Conservation (phyloP, 2,888 invertebrate genomes). For the Tetranychus piercei region DNA sequence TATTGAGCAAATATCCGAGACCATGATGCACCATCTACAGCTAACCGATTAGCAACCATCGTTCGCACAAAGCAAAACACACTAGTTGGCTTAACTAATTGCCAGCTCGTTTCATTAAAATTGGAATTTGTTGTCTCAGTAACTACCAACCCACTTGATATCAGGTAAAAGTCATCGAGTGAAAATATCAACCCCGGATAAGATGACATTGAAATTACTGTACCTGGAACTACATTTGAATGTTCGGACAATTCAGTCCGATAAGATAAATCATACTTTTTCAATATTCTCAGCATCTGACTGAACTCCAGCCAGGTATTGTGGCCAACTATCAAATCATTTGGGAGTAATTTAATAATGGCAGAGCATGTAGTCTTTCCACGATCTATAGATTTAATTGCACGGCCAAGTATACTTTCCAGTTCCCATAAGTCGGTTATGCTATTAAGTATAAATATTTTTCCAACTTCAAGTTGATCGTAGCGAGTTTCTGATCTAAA, state of each 20-base stretch:
- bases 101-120: constrained; percentile 9
- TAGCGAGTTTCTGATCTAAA: not conserved
- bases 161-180: constrained; percentile 32
- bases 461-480: not conserved
- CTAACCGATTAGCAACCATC: constrained; percentile 32
- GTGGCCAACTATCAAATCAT: constrained; percentile 51
- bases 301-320: constrained; percentile 60
- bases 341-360: constrained; percentile 45
- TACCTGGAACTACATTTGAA: constrained; percentile 25
- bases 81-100: constrained; percentile 23
- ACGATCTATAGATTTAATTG: not conserved
- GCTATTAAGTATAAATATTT: not conserved
- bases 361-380: constrained; percentile 39
- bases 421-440: not conserved
- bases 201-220: constrained; percentile 30
- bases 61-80: constrained; percentile 33
- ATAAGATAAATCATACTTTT: constrained; percentile 54
- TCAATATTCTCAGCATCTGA: constrained; percentile 62
- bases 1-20: constrained; percentile 28
- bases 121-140: constrained; percentile 18
- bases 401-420: not conserved
- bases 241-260: not conserved
- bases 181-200: constrained; percentile 32
- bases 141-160: constrained; percentile 27
- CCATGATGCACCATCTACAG: constrained; percentile 31